These are phyloP conservation scores for Callimorpha dominula DNA, from an alignment of 2,888 invertebrate species.

Conservation along the genomic window DNA sequence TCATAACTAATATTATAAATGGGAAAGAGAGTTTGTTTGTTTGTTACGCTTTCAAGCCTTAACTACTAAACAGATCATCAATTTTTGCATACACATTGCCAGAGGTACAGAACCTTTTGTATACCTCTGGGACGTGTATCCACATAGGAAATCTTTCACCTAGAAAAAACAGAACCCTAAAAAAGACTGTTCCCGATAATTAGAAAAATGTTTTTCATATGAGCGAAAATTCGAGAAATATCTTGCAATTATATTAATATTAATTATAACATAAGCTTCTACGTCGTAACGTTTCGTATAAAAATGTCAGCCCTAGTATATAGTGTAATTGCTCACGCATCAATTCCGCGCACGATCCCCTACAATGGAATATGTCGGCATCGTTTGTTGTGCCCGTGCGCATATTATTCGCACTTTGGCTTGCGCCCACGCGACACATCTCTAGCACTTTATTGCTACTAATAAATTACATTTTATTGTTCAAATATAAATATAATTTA, in stretches of 20 bases:
- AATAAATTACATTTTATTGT: conserved; percentile 43
- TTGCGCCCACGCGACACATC: conserved; percentile 51
- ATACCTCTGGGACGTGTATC: too few relatives aligned
- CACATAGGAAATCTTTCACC: too few relatives aligned
- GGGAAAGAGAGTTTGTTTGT: too few relatives aligned
- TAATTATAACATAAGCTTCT: background rate
- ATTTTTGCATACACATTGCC: too few relatives aligned
- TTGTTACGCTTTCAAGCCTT: too few relatives aligned
- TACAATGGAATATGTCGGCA: conserved; percentile 61
- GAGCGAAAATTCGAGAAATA: background rate
- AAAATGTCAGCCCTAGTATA: conserved; percentile 16
- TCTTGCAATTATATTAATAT: too few relatives aligned
- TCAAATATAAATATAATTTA: conserved; percentile 22
- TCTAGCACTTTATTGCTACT: conserved; percentile 31
- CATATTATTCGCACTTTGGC: conserved; percentile 63
- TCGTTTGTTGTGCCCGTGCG: conserved; percentile 57
- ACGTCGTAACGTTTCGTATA: background rate
- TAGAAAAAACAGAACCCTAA: too few relatives aligned
- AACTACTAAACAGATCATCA: too few relatives aligned
- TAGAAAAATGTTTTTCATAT: too few relatives aligned
- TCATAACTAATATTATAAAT: too few relatives aligned
- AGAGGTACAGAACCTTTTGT: too few relatives aligned
- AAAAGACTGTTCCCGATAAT: too few relatives aligned
- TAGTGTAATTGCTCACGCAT: conserved; percentile 47
- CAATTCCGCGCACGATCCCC: conserved; percentile 64